Evolutionary conservation across 2,113 vertebrate genomes (phyloP), one percentile per base, ranked within the genome.

Genomic region (Silurus glanis): DNA sequence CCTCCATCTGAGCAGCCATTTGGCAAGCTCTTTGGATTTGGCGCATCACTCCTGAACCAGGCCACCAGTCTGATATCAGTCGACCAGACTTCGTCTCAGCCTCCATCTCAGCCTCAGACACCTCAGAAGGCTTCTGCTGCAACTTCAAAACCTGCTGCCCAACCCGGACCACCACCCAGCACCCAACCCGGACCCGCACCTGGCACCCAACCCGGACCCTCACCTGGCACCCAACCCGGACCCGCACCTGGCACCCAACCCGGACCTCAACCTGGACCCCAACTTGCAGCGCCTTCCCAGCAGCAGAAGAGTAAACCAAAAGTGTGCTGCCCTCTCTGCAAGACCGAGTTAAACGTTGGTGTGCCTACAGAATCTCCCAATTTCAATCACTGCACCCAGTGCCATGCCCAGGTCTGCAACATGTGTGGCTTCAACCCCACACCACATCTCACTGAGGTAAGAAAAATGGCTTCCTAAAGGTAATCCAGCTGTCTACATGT

Each of bases 361-460:
- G 95, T 95, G 90, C 92, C 95, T 13, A 45, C 92, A 0, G 96
- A 97, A 87, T 94, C 94, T 47, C 95, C 97, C 90, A 99, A 99
- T 94, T 98, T 97, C 91, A 99, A 98, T 89, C 96, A 94, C 88
- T 99, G 98, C 90, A 99, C 98, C 0, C 95, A 96, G 92, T 99
- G 98, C 93, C 95, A 91, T 87, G 95, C 95, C 82, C 97, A 97
- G 93, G 98, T 99, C 94, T 99, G 98, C 96, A 98, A 97, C 93
- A 94, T 97, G 94, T 99, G 98, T 88, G 98, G 98, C 92, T 99
- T 99, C 95, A 99, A 99, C 93, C 98, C 98, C 23, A 96, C 97
- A 0, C 98, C 98, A 86, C 97, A 99, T 88, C 92, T 99, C 76
- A 94, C 96, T 14, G 97, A 99, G 97, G 98, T 99, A 98, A 97